phyloP scores from a whole-genome alignment of 2,113 vertebrate species.

The Pelmatolapia mariae region DNA sequence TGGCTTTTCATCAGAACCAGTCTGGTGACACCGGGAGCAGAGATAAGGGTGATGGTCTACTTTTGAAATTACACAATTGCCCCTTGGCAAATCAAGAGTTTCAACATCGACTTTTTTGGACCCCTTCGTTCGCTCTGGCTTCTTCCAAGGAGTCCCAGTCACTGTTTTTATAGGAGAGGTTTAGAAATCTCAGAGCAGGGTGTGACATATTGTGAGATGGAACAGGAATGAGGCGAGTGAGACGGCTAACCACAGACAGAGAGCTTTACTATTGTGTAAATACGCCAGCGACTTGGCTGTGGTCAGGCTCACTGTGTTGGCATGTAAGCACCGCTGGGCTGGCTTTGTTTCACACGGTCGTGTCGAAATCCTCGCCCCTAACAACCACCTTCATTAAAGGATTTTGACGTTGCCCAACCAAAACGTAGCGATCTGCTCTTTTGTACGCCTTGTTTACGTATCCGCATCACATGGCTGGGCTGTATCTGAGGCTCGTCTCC shows the following conservation, averaged over 20 bases:
- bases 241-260: conserved; percentile 30
- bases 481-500: not conserved
- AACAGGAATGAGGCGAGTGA: conserved; percentile 22
- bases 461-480: not conserved
- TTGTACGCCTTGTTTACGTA: not conserved
- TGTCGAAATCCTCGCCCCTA: conserved; percentile 48
- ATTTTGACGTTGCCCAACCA: conserved; percentile 3
- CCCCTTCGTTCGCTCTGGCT: not conserved
- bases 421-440: not conserved
- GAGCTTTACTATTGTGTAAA: conserved; percentile 52
- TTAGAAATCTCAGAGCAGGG: conserved; percentile 34
- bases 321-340: conserved; percentile 24
- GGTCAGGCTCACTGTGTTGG: conserved; percentile 43
- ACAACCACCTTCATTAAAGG: conserved; percentile 39
- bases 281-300: conserved; percentile 35
- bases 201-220: conserved; percentile 29
- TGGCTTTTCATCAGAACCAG: not conserved
- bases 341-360: conserved; percentile 29
- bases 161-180: not conserved
- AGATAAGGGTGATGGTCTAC: not conserved
- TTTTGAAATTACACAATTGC: not conserved
- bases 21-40: not conserved
- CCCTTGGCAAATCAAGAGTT: not conserved
- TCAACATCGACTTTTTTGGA: not conserved
- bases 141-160: not conserved